Evolutionary conservation across 2,888 invertebrate species (phyloP).

Genomic region (Eremobia ochroleuca): DNA sequence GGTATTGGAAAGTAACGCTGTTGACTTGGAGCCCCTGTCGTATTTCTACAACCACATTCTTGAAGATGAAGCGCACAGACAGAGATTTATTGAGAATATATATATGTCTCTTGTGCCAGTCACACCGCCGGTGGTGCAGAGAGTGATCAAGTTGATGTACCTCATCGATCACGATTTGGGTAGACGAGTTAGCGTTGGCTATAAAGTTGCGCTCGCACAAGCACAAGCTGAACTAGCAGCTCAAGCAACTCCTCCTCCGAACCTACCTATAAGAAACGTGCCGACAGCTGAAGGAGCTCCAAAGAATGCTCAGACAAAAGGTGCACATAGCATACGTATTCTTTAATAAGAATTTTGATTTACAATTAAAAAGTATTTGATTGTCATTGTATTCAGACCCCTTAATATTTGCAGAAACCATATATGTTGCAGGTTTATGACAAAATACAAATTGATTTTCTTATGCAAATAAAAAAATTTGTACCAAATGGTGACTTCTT

Average conservation of each 20-base stretch:
- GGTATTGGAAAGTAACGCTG: constrained; percentile 64
- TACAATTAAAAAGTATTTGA: background rate
- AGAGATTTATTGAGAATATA: constrained; percentile 55
- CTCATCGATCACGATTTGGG: constrained; percentile 94
- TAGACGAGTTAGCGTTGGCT: constrained; percentile 86
- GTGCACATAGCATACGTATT: constrained; percentile 13
- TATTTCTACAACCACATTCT: constrained; percentile 92
- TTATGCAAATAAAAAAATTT: background rate
- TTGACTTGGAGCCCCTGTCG: constrained; percentile 91
- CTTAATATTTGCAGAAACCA: background rate
- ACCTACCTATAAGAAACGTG: constrained; percentile 25
- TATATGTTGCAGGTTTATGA: no score
- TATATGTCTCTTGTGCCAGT: constrained; percentile 29
- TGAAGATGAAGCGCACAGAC: constrained; percentile 89
- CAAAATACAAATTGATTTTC: background rate
- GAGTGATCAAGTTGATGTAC: constrained; percentile 94
- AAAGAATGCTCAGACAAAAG: constrained; percentile 7
- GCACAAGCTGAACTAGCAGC: constrained; percentile 22
- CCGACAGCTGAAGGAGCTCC: constrained; percentile 27
- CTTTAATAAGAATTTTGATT: background rate
- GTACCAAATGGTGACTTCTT: background rate
- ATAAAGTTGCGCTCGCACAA: constrained; percentile 42
- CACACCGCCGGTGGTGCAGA: constrained; percentile 85
- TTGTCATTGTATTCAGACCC: background rate
- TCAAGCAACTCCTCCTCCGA: constrained; percentile 21